Base-by-base conservation (phyloP, 2,113 vertebrate genomes). In the Crotalus horridus region DNA sequence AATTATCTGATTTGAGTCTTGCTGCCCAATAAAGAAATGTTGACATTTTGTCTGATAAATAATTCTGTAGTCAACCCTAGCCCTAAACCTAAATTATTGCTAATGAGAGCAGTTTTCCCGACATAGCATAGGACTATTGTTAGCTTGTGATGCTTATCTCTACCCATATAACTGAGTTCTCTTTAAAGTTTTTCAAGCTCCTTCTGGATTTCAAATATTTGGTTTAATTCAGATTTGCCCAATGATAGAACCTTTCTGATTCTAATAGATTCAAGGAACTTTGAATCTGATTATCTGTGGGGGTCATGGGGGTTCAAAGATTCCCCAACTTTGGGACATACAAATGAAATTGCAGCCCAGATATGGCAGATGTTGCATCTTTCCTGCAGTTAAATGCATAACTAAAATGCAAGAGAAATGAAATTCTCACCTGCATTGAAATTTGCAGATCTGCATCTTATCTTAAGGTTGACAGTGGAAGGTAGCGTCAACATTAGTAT, bases 21-120 rank as follows among this genome's bases (percentile, higher is more conserved):
- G 46, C 55, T 4, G 29, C 1, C 0, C 21, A 39, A 55, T 1
- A 74, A 55, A 0, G 81, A 2, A 29, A 39, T 2, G 61, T 54
- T 64, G 93, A 6, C 89, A 64, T 95, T 92, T 86, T 87, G 48
- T 48, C 91, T 0, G 0, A 51, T 0, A 0, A 54, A 29, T 48
- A 59, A 3, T 90, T 3, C 5, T 46, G 85, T 51, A 55, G n/a
- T 3, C 2, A 1, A 0, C 0, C 4, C 1, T 85, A 55, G 46
- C 20, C 48, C 51, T 87, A 81, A 39, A 81, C 48, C 85, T 33
- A 33, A 46, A 6, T 55, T 33, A 51, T n/a, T 90, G 51, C 46
- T 64, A 33, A 53, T n/a, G 21, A 39, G 43, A 85, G 21, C 12
- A 89, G 20, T 10, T 48, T 64, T 15, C 81, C 17, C 33, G 23